Evolutionary conservation across 1,140 invertebrate species (phyloP).

Genomic region (Tetramorium parvispinum): DNA sequence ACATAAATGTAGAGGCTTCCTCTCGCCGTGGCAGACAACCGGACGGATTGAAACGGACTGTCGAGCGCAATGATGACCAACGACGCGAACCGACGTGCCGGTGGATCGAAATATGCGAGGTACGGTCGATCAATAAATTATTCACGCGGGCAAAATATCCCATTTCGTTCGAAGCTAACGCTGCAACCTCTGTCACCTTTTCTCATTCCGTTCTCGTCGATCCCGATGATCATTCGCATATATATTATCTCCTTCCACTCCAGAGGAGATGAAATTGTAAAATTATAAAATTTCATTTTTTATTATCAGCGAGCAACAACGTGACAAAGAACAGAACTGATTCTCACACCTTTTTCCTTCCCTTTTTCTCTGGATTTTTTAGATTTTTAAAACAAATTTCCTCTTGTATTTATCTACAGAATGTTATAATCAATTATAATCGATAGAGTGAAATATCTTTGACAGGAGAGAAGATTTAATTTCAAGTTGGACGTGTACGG

Average conservation of each 20-base stretch:
- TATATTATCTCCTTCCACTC: not conserved
- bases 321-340: not conserved
- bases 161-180: constrained; percentile 45
- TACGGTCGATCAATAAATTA: constrained; percentile 82
- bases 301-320: not conserved
- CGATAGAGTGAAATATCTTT: not conserved
- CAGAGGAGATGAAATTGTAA: not conserved
- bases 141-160: constrained; percentile 47
- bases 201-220: not conserved
- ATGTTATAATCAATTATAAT: not conserved
- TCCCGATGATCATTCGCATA: not conserved
- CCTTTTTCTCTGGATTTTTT: not conserved
- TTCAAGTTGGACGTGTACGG: too few relatives aligned
- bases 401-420: not conserved
- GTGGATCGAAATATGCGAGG: constrained; percentile 70
- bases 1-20: not conserved
- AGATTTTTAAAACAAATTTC: too few relatives aligned
- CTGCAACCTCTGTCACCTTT: not conserved
- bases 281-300: not conserved
- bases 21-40: not conserved
- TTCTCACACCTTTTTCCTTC: not conserved
- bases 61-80: constrained; percentile 13
- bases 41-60: not conserved
- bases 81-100: constrained; percentile 39
- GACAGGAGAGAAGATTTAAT: too few relatives aligned